These are phyloP conservation scores for Serilophus lunatus DNA, from an alignment of 2,113 vertebrate species.

Conservation along the genomic window DNA sequence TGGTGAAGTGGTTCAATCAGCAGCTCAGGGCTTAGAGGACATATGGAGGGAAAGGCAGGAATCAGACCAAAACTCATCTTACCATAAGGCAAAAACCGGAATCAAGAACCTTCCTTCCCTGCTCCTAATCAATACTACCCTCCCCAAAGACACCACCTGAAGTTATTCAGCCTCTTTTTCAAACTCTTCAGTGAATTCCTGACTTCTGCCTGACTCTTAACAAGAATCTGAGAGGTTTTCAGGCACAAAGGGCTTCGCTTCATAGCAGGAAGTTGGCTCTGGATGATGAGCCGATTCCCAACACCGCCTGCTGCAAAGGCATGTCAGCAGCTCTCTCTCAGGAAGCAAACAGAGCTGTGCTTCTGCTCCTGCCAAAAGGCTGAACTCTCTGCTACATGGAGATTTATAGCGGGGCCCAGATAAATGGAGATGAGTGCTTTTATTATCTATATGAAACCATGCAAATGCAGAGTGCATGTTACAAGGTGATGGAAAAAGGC, in stretches of 20 bases:
- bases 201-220: neutral
- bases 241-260: neutral
- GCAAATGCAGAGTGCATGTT: neutral
- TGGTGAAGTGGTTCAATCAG: neutral
- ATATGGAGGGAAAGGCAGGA: neutral
- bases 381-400: neutral
- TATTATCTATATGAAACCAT: neutral
- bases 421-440: conserved; percentile 10
- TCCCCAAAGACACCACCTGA: neutral
- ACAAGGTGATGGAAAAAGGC: neutral
- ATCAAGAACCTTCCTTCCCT: neutral
- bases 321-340: neutral
- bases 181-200: neutral
- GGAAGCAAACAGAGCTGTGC: neutral
- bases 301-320: neutral
- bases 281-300: neutral
- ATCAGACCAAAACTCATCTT: neutral
- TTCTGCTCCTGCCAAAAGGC: neutral
- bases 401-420: neutral
- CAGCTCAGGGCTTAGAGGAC: neutral
- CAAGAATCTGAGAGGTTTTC: neutral
- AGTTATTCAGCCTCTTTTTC: neutral
- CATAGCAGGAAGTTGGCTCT: neutral
- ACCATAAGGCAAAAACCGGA: neutral
- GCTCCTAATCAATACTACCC: neutral